Base-by-base conservation (phyloP, 37 sponge, comb jelly and placozoan species). In the Halisarca cf. caerulea region DNA sequence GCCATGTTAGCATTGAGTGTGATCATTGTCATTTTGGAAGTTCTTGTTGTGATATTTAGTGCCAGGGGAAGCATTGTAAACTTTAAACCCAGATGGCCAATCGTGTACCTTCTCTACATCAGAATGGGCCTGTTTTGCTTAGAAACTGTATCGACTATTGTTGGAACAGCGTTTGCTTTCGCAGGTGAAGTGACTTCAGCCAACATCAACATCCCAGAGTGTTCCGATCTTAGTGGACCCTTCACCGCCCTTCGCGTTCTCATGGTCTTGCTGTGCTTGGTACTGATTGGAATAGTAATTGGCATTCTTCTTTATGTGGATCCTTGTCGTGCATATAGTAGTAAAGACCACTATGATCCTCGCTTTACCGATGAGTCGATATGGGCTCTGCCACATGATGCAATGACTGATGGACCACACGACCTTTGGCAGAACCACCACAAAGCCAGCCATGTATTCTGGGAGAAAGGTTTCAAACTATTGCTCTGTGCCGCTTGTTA, bases 251-350 rank as follows among this genome's bases (percentile, higher is more conserved):
- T 85, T 20, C 87, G 73, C 1, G 44, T 84, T 0, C 62, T 91
- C 8, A 81, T 89, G 35, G 87, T 90, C 4, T 43, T 83, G 70
- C 23, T 79, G 27, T 28, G 69, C 0, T 42, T 92, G 0, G 28
- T 95, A 18, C 25, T 89, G 9, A 39, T 89, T 30, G 25, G 86
- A 8, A 7, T 88, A 25, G 9, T 86, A 6, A 55, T 69, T 9
- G 62, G 84, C 6, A 43, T 36, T 20, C 17, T 86, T 3, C 69
- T 91, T 9, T 95, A 95, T 68, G 69, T 95, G 40, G 95, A 95
- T 32, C 95, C 95, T 14, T 91, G 92, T 62, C 87, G 83, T 59
- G 81, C 81, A 62, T 89, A 93, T 78, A 83, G 89, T 2, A 39
- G 11, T 37, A 1, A 25, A 2, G 36, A 14, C 44, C 42, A n/a